Base-by-base conservation (phyloP, 2,888 invertebrate genomes). In the Nematopogon swammerdamellus region DNA sequence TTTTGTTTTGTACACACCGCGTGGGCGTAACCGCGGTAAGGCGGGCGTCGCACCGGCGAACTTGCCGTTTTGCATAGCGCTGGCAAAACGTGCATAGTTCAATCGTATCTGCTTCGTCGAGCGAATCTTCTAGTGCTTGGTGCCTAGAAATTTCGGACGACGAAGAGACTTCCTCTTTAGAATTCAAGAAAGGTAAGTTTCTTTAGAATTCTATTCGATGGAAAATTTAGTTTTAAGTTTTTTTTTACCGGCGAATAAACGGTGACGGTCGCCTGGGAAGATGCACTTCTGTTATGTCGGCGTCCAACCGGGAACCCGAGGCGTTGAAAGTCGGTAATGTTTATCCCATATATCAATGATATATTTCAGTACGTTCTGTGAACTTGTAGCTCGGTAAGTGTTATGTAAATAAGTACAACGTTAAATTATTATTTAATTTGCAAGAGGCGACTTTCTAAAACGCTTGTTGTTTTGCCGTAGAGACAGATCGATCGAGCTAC, bases 331-430 rank as follows among this genome's bases (percentile, higher is more conserved):
- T 80, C 81, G 84, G 88, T n/a, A n/a, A n/a, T n/a, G n/a, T 85
- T 91, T 88, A 87, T 89, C 91, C 91, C 91, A 94, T 94, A 94
- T 94, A 94, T 94, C 94, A 91, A 93, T 94, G 94, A 94, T 94
- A 94, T 94, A 93, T 93, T 86, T 80, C 82, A 82, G 93, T 94
- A 94, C 88, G 94, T 94, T 94, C 94, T 92, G 89, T 94, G 94
- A 94, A n/a, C n/a, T 72, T 68, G 66, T 76, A 76, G 70, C 46
- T 64, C 11, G 47, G 50, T 66, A 68, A 70, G 67, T 44, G 76
- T 67, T 57, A 53, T 75, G 71, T 76, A 74, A 49, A 36, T 36
- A 36, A 36, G 11, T 36, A 36, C 25, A 25, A 4, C 5, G n/a
- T 8, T 14, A 14, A 36, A 3, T 36, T 4, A 36, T 36, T 36